Conservation (phyloP, 2,113 vertebrate species). For the Barbus barbus region DNA sequence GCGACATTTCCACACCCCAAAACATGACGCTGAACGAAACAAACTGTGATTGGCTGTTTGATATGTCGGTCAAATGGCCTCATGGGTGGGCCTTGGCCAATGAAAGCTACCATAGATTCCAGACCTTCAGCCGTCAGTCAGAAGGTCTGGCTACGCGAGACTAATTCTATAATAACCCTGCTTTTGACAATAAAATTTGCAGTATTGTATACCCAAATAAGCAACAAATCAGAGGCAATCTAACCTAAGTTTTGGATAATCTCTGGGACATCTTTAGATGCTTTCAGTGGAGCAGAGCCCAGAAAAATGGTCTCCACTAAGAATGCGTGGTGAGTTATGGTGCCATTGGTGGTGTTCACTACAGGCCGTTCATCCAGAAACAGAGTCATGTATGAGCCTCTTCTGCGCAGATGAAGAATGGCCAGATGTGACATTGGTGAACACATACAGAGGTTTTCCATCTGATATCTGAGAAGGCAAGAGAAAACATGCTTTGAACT, state of each 20-base stretch:
- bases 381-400: slow-evolving; percentile 54
- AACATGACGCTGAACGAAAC: too few relatives aligned
- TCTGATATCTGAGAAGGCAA: slow-evolving; percentile 65
- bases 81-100: too few relatives aligned
- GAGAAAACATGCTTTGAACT: neutral
- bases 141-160: too few relatives aligned
- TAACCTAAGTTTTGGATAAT: slow-evolving; percentile 60
- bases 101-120: too few relatives aligned
- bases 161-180: too few relatives aligned
- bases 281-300: slow-evolving; percentile 52
- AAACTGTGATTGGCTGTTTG: too few relatives aligned
- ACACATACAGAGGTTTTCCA: slow-evolving; percentile 61
- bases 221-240: neutral
- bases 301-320: slow-evolving; percentile 65
- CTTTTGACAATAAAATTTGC: too few relatives aligned
- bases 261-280: slow-evolving; percentile 25
- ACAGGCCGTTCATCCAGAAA: slow-evolving; percentile 61
- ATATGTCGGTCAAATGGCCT: too few relatives aligned
- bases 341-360: slow-evolving; percentile 60
- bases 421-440: slow-evolving; percentile 55
- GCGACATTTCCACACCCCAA: too few relatives aligned
- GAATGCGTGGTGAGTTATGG: slow-evolving; percentile 57
- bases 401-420: slow-evolving; percentile 60
- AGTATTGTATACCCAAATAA: neutral
- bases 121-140: too few relatives aligned